These are phyloP conservation scores for Pangasianodon hypophthalmus DNA, from an alignment of 2,113 vertebrate genomes.

Conservation along the genomic window DNA sequence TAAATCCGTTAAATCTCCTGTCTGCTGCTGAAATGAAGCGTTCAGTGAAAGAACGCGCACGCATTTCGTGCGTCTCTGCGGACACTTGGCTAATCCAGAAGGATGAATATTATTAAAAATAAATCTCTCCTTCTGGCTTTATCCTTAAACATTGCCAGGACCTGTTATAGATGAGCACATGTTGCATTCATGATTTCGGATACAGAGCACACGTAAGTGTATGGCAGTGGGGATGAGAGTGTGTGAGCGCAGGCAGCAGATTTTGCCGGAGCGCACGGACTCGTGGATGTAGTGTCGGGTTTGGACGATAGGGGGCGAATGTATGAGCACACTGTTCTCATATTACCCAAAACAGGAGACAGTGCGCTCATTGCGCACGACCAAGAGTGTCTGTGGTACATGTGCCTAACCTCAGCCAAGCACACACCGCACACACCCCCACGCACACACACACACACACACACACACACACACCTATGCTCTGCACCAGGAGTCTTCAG, in stretches of 20 bases:
- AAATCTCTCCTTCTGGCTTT: background rate
- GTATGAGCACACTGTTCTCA: slow-evolving; percentile 46
- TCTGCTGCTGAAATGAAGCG: slow-evolving; percentile 11
- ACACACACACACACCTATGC: background rate
- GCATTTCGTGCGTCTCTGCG: background rate
- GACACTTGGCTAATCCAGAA: background rate
- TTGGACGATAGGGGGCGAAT: slow-evolving; percentile 60
- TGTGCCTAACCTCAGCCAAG: background rate
- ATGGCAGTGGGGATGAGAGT: background rate
- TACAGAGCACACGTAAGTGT: background rate
- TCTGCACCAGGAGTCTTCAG: background rate
- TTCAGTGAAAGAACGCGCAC: slow-evolving; percentile 7
- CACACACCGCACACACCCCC: background rate
- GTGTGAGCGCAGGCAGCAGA: background rate
- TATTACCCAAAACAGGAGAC: slow-evolving; percentile 21
- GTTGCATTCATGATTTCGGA: slow-evolving; percentile 4
- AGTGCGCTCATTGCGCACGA: slow-evolving; percentile 38
- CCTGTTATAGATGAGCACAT: background rate
- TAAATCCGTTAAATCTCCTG: background rate
- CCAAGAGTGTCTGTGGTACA: slow-evolving; percentile 14
- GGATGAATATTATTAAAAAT: background rate
- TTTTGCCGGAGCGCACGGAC: background rate
- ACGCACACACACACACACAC: background rate
- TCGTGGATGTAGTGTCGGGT: slow-evolving; percentile 41
- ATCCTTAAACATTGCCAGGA: background rate